Base-by-base conservation (phyloP, 2,113 vertebrate species). In the Poeciliopsis retropinna region DNA sequence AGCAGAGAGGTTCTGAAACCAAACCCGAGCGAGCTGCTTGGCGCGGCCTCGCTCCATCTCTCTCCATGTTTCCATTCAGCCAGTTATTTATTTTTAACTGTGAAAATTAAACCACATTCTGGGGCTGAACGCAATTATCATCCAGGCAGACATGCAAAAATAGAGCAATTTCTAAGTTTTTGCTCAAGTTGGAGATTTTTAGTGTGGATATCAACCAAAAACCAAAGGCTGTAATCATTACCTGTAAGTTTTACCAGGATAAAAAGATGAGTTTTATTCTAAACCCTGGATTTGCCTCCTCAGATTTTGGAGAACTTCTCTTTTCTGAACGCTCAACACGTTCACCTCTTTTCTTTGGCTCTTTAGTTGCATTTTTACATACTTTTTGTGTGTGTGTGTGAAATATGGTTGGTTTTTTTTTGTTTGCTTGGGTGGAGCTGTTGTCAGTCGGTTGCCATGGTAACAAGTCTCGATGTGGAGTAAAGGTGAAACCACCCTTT, bases 301-400 rank as follows among this genome's bases (percentile, higher is more conserved):
- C 22, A 63, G 54, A 15, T 31, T 34, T 10, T 66, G 66, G 63
- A 31, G 78, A 73, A 89, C 81, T 84, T 92, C 84, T 91, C 92
- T 87, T 88, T 81, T 84, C 84, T 88, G 85, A 79, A 88, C 90
- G 76, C 82, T 75, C 80, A 84, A 89, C 74, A 89, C 90, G 87
- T 87, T 80, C 81, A 81, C 74, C 86, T 89, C 87, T 90, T 87
- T 87, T 91, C 91, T 34, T 89, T 88, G 90, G 90, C 89, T 93
- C 89, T 92, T 91, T 93, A 94, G 94, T 95, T 94, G 93, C 93
- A 37, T 37, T 94, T 94, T 93, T 91, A 82, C 90, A 87, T 90
- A 79, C 83, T 89, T 37, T 37, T 7, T 32, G 3, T 3, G 32
- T 32, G 6, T 34, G 34, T 34, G 34, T 34, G 34, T 37, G 10